Percentiles rank a stretch among this genome's conserved stretches.
Conservation (phyloP, 2,797 vertebrate species). For the Semaprochilodus insignis region DNA sequence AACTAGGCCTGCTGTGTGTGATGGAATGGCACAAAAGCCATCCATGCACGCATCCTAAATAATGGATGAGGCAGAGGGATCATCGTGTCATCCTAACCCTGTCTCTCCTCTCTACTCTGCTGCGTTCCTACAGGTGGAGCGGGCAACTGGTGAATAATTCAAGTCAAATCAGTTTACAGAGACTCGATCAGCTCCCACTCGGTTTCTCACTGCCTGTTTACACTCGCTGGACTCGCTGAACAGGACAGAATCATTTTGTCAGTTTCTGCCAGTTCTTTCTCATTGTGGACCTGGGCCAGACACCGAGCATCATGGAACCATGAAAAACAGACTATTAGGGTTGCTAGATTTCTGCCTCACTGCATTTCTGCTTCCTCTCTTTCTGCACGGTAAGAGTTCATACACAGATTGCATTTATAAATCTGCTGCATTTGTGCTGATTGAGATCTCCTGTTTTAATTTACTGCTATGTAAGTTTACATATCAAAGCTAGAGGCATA, state of each 20-base stretch:
- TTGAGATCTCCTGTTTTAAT: neutral
- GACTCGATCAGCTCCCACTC: constrained; percentile 48
- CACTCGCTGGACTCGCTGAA: constrained; percentile 46
- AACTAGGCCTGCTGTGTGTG: neutral
- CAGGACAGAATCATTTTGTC: constrained; percentile 40
- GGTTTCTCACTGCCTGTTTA: constrained; percentile 19
- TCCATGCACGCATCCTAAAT: constrained; percentile 63
- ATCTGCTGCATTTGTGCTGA: neutral
- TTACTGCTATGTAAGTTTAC: neutral
- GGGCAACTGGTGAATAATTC: constrained; percentile 75
- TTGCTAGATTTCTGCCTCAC: constrained; percentile 69
- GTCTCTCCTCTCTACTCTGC: constrained; percentile 55
- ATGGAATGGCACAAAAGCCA: constrained; percentile 46
- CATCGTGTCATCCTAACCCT: constrained; percentile 72
- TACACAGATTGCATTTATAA: neutral
- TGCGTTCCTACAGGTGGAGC: constrained; percentile 51
- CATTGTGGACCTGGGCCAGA: constrained; percentile 61
- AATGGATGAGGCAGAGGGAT: constrained; percentile 77
- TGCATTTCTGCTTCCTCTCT: constrained; percentile 54
- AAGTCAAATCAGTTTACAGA: constrained; percentile 80
- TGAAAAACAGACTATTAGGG: constrained; percentile 77
- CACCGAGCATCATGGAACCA: constrained; percentile 80
- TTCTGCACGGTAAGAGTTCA: constrained; percentile 71
- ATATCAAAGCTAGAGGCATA: neutral
- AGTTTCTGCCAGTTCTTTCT: neutral